Conservation (phyloP, 2,797 vertebrate species). For the Orientallactaga sibirica region DNA sequence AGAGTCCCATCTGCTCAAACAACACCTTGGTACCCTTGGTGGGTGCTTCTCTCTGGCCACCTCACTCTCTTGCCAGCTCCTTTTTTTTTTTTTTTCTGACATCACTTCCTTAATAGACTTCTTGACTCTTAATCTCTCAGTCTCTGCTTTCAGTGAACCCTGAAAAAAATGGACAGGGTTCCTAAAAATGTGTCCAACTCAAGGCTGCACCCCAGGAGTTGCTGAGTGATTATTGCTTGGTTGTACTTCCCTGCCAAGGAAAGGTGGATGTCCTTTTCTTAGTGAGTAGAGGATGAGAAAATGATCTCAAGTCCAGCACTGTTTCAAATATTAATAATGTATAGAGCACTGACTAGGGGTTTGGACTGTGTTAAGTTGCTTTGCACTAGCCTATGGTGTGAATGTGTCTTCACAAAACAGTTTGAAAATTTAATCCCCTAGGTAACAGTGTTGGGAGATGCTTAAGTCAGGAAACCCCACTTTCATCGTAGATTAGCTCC, state of each 20-base stretch:
- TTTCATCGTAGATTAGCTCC: background rate
- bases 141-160: background rate
- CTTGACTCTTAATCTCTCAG: background rate
- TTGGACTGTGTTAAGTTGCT: background rate
- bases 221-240: background rate
- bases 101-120: background rate
- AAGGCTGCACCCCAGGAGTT: background rate
- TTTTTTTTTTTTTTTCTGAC: background rate
- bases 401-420: background rate
- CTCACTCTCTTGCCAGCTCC: background rate
- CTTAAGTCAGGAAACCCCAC: background rate
- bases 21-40: background rate
- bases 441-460: background rate
- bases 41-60: background rate
- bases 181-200: background rate
- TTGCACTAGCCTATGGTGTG: background rate
- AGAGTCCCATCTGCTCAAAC: background rate
- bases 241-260: background rate
- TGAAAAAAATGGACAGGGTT: background rate
- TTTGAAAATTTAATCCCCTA: background rate
- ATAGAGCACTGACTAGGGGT: background rate
- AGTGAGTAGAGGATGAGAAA: slow-evolving; percentile 26
- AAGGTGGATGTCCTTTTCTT: background rate
- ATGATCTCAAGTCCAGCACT: background rate
- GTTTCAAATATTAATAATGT: background rate